A percentile compares a stretch with the other conserved stretches of the same genome.
phyloP scores from a whole-genome alignment of 2,888 invertebrate species.

The Chaetoderma sp. region DNA sequence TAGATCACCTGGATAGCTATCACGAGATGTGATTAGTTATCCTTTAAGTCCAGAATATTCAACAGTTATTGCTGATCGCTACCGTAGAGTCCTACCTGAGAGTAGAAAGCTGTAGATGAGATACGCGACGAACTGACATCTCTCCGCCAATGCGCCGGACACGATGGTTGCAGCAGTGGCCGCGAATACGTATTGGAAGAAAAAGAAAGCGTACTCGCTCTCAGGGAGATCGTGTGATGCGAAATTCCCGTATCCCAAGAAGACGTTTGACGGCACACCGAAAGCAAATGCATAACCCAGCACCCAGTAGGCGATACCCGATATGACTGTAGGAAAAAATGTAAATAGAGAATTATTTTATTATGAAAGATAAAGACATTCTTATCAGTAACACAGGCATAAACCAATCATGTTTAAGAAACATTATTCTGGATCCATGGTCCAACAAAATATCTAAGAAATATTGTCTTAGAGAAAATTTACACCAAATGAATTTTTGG shows the following conservation, averaged over 20 bases:
- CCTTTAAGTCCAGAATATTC: too few relatives aligned
- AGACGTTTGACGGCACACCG: slow-evolving; percentile 52
- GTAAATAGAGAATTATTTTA: too few relatives aligned
- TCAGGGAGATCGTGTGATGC: slow-evolving; percentile 45
- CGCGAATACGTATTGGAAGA: slow-evolving; percentile 74
- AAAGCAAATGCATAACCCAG: slow-evolving; percentile 54
- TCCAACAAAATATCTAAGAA: too few relatives aligned
- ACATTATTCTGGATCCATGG: too few relatives aligned
- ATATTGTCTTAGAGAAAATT: too few relatives aligned
- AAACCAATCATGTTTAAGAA: too few relatives aligned
- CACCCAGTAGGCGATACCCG: slow-evolving; percentile 54
- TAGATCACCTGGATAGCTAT: too few relatives aligned
- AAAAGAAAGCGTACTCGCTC: slow-evolving; percentile 61
- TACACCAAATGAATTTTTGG: too few relatives aligned
- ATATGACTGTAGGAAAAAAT: slow-evolving; percentile 44
- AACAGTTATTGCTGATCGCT: neutral
- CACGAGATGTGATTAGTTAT: too few relatives aligned
- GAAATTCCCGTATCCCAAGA: slow-evolving; percentile 68
- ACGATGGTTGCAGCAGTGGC: slow-evolving; percentile 74
- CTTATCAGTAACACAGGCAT: too few relatives aligned
- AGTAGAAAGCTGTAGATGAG: slow-evolving; percentile 70
- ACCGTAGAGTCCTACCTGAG: neutral
- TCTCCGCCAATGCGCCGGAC: slow-evolving; percentile 73
- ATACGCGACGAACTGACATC: slow-evolving; percentile 73
- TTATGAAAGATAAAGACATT: too few relatives aligned